Evolutionary conservation across 2,888 invertebrate genomes (phyloP).

Genomic region (Drosophila picticornis): DNA sequence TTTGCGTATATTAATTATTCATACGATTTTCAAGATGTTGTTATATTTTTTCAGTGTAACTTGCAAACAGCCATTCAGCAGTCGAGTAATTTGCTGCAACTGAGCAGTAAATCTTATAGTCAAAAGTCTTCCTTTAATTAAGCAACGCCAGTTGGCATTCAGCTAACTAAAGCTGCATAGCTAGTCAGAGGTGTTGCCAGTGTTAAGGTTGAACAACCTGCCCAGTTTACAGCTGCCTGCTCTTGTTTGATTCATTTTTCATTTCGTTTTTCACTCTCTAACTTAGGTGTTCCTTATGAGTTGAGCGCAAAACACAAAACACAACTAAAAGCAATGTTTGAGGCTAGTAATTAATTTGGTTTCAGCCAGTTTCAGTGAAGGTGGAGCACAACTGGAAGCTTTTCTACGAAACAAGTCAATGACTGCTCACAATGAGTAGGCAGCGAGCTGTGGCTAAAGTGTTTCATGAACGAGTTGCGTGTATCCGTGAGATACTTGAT

Average conservation of each 20-base stretch:
- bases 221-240: conserved; percentile 22
- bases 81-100: conserved; percentile 13
- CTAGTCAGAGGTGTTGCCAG: conserved; percentile 31
- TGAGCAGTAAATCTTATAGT: conserved; percentile 10
- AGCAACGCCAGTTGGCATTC: conserved; percentile 22
- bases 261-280: conserved; percentile 35
- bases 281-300: conserved; percentile 39
- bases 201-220: conserved; percentile 68
- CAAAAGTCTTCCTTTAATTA: conserved; percentile 35
- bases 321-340: conserved; percentile 12
- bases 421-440: conserved; percentile 52
- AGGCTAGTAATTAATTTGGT: conserved; percentile 60
- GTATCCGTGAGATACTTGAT: conserved; percentile 31
- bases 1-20: background rate
- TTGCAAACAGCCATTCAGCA: background rate
- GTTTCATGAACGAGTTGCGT: conserved; percentile 17
- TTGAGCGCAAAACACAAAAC: conserved; percentile 13
- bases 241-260: conserved; percentile 36
- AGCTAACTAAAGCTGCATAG: conserved; percentile 19
- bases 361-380: conserved; percentile 43
- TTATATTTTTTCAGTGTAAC: conserved; percentile 13
- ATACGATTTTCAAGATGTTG: background rate
- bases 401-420: conserved; percentile 45
- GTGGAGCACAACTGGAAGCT: conserved; percentile 22
- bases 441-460: conserved; percentile 16